Evolutionary conservation across 1,140 invertebrate species (phyloP).

Genomic region (Berghia stephanieae): DNA sequence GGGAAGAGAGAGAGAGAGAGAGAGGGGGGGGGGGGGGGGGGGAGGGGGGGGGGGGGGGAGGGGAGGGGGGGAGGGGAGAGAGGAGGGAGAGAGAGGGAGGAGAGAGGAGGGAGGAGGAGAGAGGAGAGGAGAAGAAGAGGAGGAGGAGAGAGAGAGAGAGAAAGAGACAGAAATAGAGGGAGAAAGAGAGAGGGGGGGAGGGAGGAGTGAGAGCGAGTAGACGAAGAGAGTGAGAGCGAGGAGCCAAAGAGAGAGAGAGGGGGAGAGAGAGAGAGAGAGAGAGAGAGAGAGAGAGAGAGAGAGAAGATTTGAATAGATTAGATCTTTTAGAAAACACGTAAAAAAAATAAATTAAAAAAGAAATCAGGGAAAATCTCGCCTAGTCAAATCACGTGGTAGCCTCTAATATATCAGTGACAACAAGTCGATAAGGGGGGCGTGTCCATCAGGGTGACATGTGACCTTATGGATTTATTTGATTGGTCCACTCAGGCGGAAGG

Average conservation of each 20-base stretch:
- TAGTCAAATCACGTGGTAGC: too few species aligned
- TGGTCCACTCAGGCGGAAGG: too few species aligned
- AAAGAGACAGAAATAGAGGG: too few species aligned
- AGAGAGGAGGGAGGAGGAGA: too few species aligned
- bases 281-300: conserved; percentile 1
- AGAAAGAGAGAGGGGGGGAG: not conserved
- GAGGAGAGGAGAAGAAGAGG: not conserved
- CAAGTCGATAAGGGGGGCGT: too few species aligned
- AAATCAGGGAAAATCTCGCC: not conserved
- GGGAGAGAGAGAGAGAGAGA: not conserved
- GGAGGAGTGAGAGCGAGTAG: not conserved
- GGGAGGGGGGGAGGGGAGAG: not conserved
- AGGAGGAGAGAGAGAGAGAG: not conserved
- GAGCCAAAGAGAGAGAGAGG: not conserved
- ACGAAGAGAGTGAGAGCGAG: not conserved
- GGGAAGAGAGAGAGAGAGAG: not conserved
- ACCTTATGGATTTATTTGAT: too few species aligned
- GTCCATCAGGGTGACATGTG: too few species aligned
- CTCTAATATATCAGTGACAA: too few species aligned
- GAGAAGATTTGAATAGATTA: not conserved
- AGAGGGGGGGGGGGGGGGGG: not conserved
- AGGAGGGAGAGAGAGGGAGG: conserved; percentile 12
- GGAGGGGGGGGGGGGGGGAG: not conserved
- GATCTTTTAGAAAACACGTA: not conserved
- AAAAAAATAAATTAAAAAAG: not conserved